Conservation (phyloP, 2,888 invertebrate genomes). For the Pristionchus maxplancki region DNA sequence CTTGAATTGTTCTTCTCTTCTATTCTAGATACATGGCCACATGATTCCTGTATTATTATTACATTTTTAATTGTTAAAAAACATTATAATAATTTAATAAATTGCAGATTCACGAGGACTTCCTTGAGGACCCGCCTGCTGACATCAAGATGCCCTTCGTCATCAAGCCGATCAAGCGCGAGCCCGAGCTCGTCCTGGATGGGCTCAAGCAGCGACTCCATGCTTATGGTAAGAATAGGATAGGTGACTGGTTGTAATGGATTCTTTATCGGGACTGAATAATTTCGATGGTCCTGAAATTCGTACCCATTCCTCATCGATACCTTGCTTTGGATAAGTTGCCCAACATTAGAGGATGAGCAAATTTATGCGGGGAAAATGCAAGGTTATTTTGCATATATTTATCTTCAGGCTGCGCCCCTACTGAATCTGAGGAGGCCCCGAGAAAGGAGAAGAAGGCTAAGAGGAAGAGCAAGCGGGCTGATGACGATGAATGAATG, state of each 20-base stretch:
- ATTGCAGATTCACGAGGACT: constrained; percentile 4
- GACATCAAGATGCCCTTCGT: constrained; percentile 44
- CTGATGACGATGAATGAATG: constrained; percentile 3
- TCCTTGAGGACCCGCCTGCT: constrained; percentile 38
- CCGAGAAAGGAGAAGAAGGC: constrained; percentile 34
- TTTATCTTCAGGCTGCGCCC: neutral
- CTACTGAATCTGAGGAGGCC: neutral
- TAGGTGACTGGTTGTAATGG: neutral
- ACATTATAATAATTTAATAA: too few relatives aligned
- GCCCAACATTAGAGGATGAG: too few relatives aligned
- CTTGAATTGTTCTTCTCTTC: too few relatives aligned
- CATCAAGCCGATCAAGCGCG: constrained; percentile 24
- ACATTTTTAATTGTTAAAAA: too few relatives aligned
- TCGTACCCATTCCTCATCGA: too few relatives aligned
- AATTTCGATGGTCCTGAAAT: too few relatives aligned
- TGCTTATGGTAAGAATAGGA: constrained; percentile 2
- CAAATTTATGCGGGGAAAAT: too few relatives aligned
- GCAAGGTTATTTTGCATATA: too few relatives aligned
- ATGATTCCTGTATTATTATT: too few relatives aligned
- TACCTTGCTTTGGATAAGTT: too few relatives aligned
- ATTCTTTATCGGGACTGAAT: too few relatives aligned
- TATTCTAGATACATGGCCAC: too few relatives aligned
- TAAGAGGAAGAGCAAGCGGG: constrained; percentile 35
- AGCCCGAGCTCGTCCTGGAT: neutral
- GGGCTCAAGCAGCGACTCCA: constrained; percentile 46